phyloP scores from a whole-genome alignment of 2,888 invertebrate genomes.

The Rhagonycha fulva region DNA sequence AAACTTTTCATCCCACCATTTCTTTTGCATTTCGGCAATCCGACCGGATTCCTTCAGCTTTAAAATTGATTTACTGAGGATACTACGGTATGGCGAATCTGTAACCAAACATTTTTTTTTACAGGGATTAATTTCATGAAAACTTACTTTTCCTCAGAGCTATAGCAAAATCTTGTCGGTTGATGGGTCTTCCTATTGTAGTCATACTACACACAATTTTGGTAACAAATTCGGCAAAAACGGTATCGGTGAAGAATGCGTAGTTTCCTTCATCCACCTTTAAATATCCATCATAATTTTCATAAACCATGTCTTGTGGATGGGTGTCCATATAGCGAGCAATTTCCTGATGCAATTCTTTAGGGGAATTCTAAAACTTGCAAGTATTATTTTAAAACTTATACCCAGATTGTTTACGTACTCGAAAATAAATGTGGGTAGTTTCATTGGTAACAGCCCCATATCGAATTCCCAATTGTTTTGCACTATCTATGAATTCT shows the following conservation, averaged over 20 bases:
- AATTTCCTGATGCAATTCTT: slow-evolving; percentile 39
- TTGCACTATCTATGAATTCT: slow-evolving; percentile 77
- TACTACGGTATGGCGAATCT: slow-evolving; percentile 67
- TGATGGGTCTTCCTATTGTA: slow-evolving; percentile 71
- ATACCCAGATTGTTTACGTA: slow-evolving; percentile 49
- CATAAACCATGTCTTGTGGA: slow-evolving; percentile 45
- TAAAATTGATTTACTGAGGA: slow-evolving; percentile 73
- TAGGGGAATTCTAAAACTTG: slow-evolving; percentile 26
- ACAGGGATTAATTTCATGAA: neutral
- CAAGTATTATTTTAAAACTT: neutral
- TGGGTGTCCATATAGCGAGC: slow-evolving; percentile 43
- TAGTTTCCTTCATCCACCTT: slow-evolving; percentile 40
- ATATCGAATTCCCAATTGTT: slow-evolving; percentile 81
- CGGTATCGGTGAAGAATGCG: slow-evolving; percentile 54
- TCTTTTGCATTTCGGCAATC: slow-evolving; percentile 69
- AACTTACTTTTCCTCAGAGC: slow-evolving; percentile 45
- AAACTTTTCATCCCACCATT: slow-evolving; percentile 79
- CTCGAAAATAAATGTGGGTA: slow-evolving; percentile 87
- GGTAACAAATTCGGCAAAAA: slow-evolving; percentile 82
- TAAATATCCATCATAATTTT: slow-evolving; percentile 45
- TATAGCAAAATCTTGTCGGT: slow-evolving; percentile 62
- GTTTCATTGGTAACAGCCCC: slow-evolving; percentile 85
- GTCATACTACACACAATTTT: slow-evolving; percentile 76
- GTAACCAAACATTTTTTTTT: slow-evolving; percentile 7
- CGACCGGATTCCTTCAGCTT: slow-evolving; percentile 74